Evolutionary conservation across 2,888 invertebrate species (phyloP).

Genomic region (Nebria salina): DNA sequence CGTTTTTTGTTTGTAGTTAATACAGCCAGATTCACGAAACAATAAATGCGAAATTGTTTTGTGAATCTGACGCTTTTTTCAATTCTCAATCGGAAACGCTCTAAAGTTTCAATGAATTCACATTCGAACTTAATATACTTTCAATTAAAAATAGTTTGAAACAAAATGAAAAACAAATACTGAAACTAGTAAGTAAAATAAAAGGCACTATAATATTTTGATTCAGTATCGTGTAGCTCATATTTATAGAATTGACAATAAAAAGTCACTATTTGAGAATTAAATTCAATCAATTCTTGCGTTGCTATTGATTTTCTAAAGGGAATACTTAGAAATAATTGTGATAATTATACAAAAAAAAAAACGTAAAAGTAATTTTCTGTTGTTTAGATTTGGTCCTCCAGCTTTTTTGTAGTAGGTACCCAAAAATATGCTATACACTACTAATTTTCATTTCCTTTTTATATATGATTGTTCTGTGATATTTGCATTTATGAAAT

Average conservation of each 20-base stretch:
- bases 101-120: too few species aligned
- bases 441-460: constrained; percentile 2
- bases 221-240: constrained; percentile 31
- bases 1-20: neutral
- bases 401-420: neutral
- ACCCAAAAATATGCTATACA: neutral
- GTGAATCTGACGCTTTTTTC: too few species aligned
- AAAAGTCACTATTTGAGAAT: constrained; percentile 29
- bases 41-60: too few species aligned
- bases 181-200: neutral
- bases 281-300: neutral
- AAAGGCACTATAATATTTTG: constrained; percentile 1
- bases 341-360: constrained; percentile 11
- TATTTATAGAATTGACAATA: constrained; percentile 34
- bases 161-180: too few species aligned
- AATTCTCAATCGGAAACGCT: too few species aligned
- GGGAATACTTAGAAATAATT: neutral
- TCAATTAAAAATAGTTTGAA: too few species aligned
- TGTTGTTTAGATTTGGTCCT: neutral
- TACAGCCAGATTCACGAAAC: neutral
- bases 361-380: neutral
- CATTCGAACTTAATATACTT: too few species aligned
- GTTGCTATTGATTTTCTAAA: constrained; percentile 5
- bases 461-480: constrained; percentile 40
- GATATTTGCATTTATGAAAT: constrained; percentile 42